Percentiles rank a stretch among this genome's conserved stretches.
phyloP scores from a whole-genome alignment of 2,113 vertebrate species.

The Canis aureus region DNA sequence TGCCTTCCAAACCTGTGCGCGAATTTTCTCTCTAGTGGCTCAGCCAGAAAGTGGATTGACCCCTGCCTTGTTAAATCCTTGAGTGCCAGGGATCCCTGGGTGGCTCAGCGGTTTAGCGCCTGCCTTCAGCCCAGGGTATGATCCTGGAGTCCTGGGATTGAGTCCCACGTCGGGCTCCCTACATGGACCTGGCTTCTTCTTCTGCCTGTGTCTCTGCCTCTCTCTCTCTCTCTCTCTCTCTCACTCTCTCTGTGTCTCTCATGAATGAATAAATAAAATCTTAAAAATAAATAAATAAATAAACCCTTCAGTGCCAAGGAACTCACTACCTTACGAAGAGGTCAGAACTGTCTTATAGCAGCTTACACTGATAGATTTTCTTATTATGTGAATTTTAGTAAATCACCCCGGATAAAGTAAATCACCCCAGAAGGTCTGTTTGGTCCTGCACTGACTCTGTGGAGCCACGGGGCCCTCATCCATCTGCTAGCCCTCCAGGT shows the following conservation, averaged over 20 bases:
- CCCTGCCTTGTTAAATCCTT: background rate
- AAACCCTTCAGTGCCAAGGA: background rate
- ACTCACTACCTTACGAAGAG: background rate
- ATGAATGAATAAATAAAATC: no score
- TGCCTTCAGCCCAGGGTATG: no score
- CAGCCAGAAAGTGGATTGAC: background rate
- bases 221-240: no score
- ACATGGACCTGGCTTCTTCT: no score
- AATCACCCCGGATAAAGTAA: background rate
- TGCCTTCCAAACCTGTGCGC: background rate
- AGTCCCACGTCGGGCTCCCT: no score
- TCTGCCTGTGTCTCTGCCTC: no score
- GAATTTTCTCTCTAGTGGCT: background rate
- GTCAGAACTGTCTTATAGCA: fast-evolving
- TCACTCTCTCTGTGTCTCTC: no score
- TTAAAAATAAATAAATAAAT: background rate
- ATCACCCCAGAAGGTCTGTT: background rate
- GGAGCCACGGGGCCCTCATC: background rate
- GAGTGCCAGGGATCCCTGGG: background rate
- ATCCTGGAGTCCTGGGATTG: no score
- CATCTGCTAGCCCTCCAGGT: no score
- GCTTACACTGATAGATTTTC: background rate
- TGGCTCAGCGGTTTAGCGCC: no score
- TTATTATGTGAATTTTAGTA: background rate
- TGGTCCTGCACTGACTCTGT: background rate